These are phyloP conservation scores for Phanerotoma sp. DNA, from an alignment of 2,888 invertebrate species.

Conservation along the genomic window DNA sequence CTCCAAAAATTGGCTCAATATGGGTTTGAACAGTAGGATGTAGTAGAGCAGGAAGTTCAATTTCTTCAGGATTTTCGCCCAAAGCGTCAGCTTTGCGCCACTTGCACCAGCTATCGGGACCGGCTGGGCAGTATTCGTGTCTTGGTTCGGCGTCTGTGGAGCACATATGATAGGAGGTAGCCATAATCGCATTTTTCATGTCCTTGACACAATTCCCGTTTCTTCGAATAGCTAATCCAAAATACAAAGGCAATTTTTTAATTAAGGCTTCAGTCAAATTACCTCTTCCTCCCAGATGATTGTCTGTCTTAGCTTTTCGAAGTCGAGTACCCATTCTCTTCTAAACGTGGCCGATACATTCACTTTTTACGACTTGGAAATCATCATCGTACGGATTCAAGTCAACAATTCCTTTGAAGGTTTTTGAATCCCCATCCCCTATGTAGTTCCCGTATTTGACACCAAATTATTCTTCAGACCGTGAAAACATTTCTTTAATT, in stretches of 20 bases:
- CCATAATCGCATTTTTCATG: constrained; percentile 34
- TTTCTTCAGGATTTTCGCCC: constrained; percentile 4
- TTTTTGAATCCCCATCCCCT: no score
- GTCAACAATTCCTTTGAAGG: constrained; percentile 13
- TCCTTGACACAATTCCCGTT: constrained; percentile 26
- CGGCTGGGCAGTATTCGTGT: constrained; percentile 22
- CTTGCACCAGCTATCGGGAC: constrained; percentile 27
- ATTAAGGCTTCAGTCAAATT: constrained; percentile 28
- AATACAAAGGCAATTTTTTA: constrained; percentile 30
- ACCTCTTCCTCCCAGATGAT: constrained; percentile 27
- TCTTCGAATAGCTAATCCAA: constrained; percentile 33
- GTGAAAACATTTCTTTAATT: constrained; percentile 4
- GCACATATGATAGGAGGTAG: constrained; percentile 30
- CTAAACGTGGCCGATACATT: constrained; percentile 18
- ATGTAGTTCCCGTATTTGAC: constrained; percentile 19
- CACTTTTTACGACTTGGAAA: constrained; percentile 8
- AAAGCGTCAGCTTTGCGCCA: constrained; percentile 24
- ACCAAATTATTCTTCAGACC: constrained; percentile 6
- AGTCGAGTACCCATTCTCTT: constrained; percentile 24
- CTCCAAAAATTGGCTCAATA: constrained; percentile 22
- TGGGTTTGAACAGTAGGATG: constrained; percentile 10
- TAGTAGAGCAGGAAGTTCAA: constrained; percentile 16
- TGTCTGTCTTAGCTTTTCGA: constrained; percentile 17
- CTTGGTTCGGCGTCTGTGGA: constrained; percentile 30
- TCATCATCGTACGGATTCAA: constrained; percentile 10